These are phyloP conservation scores for Spongilla lacustris DNA, from an alignment of 37 sponge, comb jelly and placozoan genomes.

Conservation along the genomic window DNA sequence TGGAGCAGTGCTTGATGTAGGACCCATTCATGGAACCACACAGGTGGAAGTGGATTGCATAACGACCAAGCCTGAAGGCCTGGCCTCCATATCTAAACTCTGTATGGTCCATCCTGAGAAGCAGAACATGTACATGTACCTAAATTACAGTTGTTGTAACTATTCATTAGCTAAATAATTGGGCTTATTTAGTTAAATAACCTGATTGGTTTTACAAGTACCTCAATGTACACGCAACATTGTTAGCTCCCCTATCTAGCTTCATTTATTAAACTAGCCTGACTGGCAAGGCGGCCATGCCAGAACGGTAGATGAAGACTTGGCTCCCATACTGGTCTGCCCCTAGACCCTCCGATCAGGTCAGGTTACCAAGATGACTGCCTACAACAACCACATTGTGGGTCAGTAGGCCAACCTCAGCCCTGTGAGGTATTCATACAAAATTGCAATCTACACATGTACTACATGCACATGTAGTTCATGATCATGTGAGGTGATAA, in stretches of 20 bases:
- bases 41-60: conserved; percentile 97
- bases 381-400: conserved; percentile 86
- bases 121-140: conserved; percentile 38
- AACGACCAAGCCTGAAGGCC: conserved; percentile 94
- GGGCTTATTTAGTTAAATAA: no score
- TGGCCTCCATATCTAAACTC: conserved; percentile 93
- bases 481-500: no score
- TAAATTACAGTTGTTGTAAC: no score
- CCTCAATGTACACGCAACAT: no score
- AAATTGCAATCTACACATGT: no score
- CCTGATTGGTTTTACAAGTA: no score
- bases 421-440: no score
- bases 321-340: conserved; percentile 83
- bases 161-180: conserved; percentile 93
- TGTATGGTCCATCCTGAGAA: conserved; percentile 79
- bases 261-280: conserved; percentile 49
- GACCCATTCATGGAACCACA: conserved; percentile 86
- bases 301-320: conserved; percentile 76
- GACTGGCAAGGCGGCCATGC: conserved; percentile 74
- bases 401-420: conserved; percentile 87
- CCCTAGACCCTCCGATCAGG: conserved; percentile 34
- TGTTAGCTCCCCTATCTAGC: no score
- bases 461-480: no score
- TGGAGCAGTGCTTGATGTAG: conserved; percentile 91
- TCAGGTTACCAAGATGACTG: conserved; percentile 4